Evolutionary conservation across 2,888 invertebrate species (phyloP).

Genomic region (Chrysotoxum bicinctum): DNA sequence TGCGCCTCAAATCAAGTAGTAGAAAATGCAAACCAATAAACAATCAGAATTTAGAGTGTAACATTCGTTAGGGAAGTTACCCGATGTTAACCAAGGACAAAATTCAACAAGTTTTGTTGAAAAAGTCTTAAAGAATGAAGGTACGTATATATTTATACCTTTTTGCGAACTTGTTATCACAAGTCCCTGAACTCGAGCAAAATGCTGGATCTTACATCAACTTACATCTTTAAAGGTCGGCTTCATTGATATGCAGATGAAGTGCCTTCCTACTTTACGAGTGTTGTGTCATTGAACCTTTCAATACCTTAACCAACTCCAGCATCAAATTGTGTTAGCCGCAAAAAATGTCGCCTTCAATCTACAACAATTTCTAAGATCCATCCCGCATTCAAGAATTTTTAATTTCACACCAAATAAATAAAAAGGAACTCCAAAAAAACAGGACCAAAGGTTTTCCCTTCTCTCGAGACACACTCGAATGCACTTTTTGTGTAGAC

Average conservation of each 20-base stretch:
- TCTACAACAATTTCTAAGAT: not conserved
- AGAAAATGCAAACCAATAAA: too few relatives aligned
- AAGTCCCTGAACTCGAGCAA: not conserved
- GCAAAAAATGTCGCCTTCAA: not conserved
- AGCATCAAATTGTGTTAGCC: too few relatives aligned
- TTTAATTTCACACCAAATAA: conserved; percentile 20
- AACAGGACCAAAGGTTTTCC: not conserved
- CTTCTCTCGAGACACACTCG: conserved; percentile 29
- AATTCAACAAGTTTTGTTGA: too few relatives aligned
- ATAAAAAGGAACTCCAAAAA: not conserved
- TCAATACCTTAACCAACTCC: not conserved
- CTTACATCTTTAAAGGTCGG: not conserved
- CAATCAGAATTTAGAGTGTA: too few relatives aligned
- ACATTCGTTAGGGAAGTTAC: too few relatives aligned
- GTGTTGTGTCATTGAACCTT: not conserved
- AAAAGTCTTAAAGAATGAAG: too few relatives aligned
- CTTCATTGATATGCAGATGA: not conserved
- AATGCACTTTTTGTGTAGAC: conserved; percentile 26
- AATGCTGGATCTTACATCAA: not conserved
- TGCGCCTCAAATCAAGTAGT: too few relatives aligned
- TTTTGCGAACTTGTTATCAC: too few relatives aligned
- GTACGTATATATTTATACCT: too few relatives aligned
- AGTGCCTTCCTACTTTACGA: not conserved
- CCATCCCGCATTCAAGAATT: not conserved
- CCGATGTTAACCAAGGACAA: too few relatives aligned